Conservation (phyloP, 2,113 vertebrate genomes). For the Pollimyrus isidori region DNA sequence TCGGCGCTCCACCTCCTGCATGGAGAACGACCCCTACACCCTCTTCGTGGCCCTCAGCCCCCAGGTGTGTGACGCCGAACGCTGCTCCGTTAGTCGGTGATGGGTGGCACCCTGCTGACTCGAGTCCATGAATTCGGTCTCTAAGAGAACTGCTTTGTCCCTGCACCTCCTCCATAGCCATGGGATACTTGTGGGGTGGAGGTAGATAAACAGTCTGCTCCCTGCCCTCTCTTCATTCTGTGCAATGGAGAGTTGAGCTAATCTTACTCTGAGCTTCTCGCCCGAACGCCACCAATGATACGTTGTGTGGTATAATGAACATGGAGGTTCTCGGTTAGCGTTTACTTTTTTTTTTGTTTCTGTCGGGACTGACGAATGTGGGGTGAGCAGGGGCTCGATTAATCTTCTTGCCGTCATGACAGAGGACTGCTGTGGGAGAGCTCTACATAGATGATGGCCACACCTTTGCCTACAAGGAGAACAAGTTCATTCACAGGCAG, state of each 20-base stretch:
- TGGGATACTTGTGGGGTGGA: neutral
- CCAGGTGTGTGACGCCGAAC: conserved; percentile 51
- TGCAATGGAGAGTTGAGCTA: neutral
- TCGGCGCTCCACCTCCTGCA: conserved; percentile 74
- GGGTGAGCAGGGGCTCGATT: neutral
- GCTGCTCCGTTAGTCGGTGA: neutral
- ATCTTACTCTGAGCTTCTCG: neutral
- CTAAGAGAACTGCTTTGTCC: neutral
- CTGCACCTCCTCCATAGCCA: neutral
- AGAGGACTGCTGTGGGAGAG: conserved; percentile 75
- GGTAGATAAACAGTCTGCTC: neutral
- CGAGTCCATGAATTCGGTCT: neutral
- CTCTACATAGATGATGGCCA: conserved; percentile 81
- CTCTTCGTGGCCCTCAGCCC: conserved; percentile 71
- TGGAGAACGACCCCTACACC: conserved; percentile 78
- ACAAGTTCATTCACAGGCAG: conserved; percentile 66
- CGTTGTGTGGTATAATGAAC: neutral
- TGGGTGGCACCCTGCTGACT: neutral
- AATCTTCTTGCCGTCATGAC: conserved; percentile 6
- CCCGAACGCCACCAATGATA: neutral
- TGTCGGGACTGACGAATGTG: neutral
- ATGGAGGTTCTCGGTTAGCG: neutral
- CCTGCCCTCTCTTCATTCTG: neutral
- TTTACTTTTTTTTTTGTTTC: neutral
- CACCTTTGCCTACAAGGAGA: conserved; percentile 68